phyloP scores from a whole-genome alignment of 2,888 invertebrate species.

The Periphyllus acericola region DNA sequence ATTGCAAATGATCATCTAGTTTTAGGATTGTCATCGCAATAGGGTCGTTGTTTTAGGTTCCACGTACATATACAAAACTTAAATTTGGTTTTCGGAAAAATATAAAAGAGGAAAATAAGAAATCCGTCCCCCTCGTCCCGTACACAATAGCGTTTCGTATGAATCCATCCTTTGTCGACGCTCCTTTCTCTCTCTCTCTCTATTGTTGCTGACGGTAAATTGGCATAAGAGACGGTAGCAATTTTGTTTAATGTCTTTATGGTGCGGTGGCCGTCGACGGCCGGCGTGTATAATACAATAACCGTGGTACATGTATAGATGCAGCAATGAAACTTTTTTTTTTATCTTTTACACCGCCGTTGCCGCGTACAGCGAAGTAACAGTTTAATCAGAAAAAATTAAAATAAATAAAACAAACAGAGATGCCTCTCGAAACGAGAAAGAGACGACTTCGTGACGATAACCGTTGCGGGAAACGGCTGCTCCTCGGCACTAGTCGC shows the following conservation, averaged over 20 bases:
- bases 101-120: constrained; percentile 18
- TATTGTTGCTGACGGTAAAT: constrained; percentile 41
- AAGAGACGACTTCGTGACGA: neutral
- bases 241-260: constrained; percentile 57
- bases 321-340: constrained; percentile 10
- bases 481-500: too few relatives aligned
- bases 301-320: too few relatives aligned
- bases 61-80: constrained; percentile 51
- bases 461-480: neutral
- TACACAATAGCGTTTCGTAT: constrained; percentile 24
- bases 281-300: neutral
- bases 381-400: neutral
- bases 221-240: constrained; percentile 31
- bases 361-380: neutral
- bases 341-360: neutral
- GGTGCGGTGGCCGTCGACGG: neutral
- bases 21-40: constrained; percentile 10
- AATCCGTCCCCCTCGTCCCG: constrained; percentile 27
- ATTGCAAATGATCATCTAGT: constrained; percentile 52
- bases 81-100: constrained; percentile 46
- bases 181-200: too few relatives aligned
- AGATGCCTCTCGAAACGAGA: neutral
- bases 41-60: constrained; percentile 25
- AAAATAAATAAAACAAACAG: neutral
- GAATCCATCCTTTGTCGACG: constrained; percentile 7